Base-by-base conservation (phyloP, 2,113 vertebrate species). In the Myrmecophaga tridactyla region DNA sequence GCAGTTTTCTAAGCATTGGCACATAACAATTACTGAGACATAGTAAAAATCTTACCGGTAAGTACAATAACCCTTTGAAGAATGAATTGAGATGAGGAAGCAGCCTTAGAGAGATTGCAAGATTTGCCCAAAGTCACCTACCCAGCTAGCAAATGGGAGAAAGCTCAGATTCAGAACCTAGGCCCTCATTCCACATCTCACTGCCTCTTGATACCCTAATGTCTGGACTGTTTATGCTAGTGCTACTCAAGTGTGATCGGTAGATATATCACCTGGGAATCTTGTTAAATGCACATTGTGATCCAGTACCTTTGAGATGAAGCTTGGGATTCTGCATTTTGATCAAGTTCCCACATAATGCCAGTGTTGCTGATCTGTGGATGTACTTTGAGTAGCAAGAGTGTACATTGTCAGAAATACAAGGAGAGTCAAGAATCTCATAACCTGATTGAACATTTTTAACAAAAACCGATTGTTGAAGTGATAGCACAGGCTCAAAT, bases 1-100 rank as follows among this genome's bases (percentile, higher is more conserved):
- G 56, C 46, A 84, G 77, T 77, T 93, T 86, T 25, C 39, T 62
- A 56, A 96, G 39, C 12, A 67, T 29, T 83, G 69, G 72, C 13
- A 62, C 31, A 43, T 62, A 73, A 89, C 48, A 51, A 36, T 78
- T 82, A 29, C 51, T 85, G 94, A 51, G 31, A 53, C 83, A 53
- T 90, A 86, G 72, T 78, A 83, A 89, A 65, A 56, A 76, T 67
- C 48, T 81, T 62, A 75, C 75, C 72, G 43, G 70, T 89, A 81
- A 85, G 70, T 20, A 76, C 5, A 60, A 53, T n/a, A 39, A 27
- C 39, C 3, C 23, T 90, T 84, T 75, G 65, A 46, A 21, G 8
- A 82, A 27, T n/a, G 31, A 63, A 78, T 58, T 39, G 7, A 86
- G 25, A 72, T 58, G 43, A 90, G 39, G 17, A 89, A 27, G 14